A percentile compares a stretch with the other conserved stretches of the same genome.
These are phyloP conservation scores for Sarcophaga carnaria DNA, from an alignment of 2,888 invertebrate genomes.

Conservation along the genomic window DNA sequence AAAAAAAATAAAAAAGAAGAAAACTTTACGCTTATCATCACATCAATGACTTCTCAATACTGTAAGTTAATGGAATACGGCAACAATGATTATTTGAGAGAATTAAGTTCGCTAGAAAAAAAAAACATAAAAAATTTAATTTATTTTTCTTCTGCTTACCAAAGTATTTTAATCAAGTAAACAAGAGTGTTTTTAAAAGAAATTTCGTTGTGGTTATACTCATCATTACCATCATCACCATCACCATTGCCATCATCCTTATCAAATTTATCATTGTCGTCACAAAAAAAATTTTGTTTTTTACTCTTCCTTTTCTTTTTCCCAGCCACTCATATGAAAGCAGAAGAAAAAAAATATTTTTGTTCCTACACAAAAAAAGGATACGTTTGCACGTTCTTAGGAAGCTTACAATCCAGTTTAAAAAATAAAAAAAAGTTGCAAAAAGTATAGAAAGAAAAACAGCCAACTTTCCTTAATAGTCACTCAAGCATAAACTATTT, in stretches of 20 bases:
- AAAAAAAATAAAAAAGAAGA: not conserved
- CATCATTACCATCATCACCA: constrained; percentile 25
- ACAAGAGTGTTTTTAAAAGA: not conserved
- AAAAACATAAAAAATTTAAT: too few relatives aligned
- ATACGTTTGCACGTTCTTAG: not conserved
- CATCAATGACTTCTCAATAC: constrained; percentile 19
- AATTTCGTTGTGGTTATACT: constrained; percentile 23
- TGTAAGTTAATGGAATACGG: not conserved
- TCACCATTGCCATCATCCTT: constrained; percentile 11
- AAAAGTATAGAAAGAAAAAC: constrained; percentile 12
- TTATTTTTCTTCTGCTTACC: not conserved
- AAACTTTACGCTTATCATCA: constrained; percentile 42
- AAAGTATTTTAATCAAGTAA: not conserved
- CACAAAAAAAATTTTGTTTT: not conserved
- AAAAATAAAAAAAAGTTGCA: constrained; percentile 5
- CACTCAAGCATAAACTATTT: constrained; percentile 57
- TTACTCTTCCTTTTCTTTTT: not conserved
- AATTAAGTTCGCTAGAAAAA: not conserved
- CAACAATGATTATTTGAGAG: not conserved
- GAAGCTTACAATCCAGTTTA: constrained; percentile 23
- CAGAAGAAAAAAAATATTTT: constrained; percentile 12
- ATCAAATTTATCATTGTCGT: constrained; percentile 29
- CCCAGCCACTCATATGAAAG: constrained; percentile 15
- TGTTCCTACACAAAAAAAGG: constrained; percentile 1
- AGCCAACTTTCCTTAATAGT: constrained; percentile 34